Percentiles rank a stretch among this genome's conserved stretches.
Conservation (phyloP, 2,113 vertebrate genomes). For the Alosa alosa region DNA sequence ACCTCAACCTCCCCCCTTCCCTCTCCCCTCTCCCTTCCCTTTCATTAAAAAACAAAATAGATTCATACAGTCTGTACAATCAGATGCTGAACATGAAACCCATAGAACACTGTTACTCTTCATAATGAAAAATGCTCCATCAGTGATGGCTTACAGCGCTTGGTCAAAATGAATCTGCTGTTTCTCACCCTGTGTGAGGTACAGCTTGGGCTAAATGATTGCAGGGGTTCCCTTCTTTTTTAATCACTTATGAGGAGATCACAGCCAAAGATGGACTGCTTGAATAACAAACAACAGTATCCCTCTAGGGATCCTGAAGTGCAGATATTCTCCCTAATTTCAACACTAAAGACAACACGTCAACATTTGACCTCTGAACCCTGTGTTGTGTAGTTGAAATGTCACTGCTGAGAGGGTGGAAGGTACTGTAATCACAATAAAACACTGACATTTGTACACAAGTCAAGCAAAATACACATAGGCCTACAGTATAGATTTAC, state of each 20-base stretch:
- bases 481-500: too few species aligned
- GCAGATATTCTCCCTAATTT: background rate
- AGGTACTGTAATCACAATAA: background rate
- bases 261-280: constrained; percentile 5
- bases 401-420: background rate
- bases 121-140: background rate
- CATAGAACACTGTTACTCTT: background rate
- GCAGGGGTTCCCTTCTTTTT: constrained; percentile 37
- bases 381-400: constrained; percentile 10
- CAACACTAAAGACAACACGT: constrained; percentile 7
- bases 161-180: constrained; percentile 36
- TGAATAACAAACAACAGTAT: background rate
- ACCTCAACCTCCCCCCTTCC: too few species aligned
- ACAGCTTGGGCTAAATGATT: constrained; percentile 23
- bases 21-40: background rate
- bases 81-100: background rate
- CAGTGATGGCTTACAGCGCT: background rate
- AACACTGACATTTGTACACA: background rate
- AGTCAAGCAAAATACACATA: too few species aligned
- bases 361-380: background rate
- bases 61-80: background rate
- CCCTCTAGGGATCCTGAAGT: background rate
- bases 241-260: constrained; percentile 23
- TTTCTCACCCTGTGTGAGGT: constrained; percentile 40
- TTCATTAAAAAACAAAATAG: background rate